Conservation (phyloP, 2,888 invertebrate genomes). For the Zaprionus lineosus region DNA sequence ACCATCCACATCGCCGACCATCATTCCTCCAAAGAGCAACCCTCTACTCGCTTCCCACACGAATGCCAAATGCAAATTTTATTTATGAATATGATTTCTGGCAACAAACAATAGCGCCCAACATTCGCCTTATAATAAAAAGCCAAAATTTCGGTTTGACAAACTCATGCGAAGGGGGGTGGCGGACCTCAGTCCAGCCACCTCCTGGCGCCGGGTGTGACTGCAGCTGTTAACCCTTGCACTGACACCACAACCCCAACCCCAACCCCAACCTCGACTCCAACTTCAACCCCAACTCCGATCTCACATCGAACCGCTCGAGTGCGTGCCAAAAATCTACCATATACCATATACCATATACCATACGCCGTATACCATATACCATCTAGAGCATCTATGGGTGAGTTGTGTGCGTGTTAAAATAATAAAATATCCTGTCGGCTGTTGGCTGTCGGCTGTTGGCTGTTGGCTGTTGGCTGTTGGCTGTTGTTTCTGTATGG, state of each 20-base stretch:
- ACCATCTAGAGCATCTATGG: no score
- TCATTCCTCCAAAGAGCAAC: no score
- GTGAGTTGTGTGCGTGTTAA: constrained; percentile 67
- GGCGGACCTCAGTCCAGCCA: constrained; percentile 19
- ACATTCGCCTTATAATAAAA: constrained; percentile 62
- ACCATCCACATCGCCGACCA: no score
- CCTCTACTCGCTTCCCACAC: constrained; percentile 5
- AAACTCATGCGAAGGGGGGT: constrained; percentile 65
- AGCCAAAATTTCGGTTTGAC: constrained; percentile 66
- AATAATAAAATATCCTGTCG: constrained; percentile 70
- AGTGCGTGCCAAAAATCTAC: constrained; percentile 73
- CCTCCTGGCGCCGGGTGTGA: constrained; percentile 56
- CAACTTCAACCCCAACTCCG: no score
- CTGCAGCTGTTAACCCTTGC: constrained; percentile 73
- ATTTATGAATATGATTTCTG: constrained; percentile 78
- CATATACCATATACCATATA: constrained; percentile 56
- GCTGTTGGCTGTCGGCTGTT: constrained; percentile 19
- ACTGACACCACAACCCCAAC: constrained; percentile 46
- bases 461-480: constrained; percentile 45
- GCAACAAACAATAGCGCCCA: constrained; percentile 72
- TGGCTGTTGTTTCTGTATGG: constrained; percentile 25
- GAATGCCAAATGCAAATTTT: constrained; percentile 76
- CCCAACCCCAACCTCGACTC: no score
- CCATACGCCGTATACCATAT: no score
- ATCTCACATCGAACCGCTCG: constrained; percentile 37